These are phyloP conservation scores for Brachyopa scutellaris DNA, from an alignment of 2,888 invertebrate genomes.

Conservation along the genomic window DNA sequence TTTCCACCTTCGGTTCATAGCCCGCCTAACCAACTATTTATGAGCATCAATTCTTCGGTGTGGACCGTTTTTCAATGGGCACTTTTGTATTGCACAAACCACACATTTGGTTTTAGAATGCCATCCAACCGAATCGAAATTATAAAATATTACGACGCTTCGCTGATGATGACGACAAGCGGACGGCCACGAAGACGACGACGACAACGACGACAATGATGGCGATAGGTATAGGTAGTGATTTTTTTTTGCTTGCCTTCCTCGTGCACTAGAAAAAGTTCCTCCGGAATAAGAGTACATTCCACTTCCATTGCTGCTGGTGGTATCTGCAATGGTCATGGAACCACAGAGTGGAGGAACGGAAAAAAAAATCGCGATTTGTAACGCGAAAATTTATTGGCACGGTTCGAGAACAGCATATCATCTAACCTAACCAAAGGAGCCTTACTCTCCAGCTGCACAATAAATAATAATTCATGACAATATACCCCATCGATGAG, in stretches of 20 bases:
- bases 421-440: constrained; percentile 16
- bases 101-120: constrained; percentile 8
- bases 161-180: constrained; percentile 54
- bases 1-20: constrained; percentile 2
- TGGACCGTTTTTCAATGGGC: constrained; percentile 30
- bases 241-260: constrained; percentile 35
- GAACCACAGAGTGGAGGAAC: constrained; percentile 3
- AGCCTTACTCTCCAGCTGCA: constrained; percentile 38
- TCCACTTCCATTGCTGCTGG: constrained; percentile 18
- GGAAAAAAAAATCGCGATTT: constrained; percentile 44
- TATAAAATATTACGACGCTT: constrained; percentile 66
- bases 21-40: constrained; percentile 56
- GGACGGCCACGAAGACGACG: constrained; percentile 2
- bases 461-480: constrained; percentile 69
- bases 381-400: constrained; percentile 68
- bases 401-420: constrained; percentile 8
- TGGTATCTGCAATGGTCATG: constrained; percentile 19
- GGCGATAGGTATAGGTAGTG: constrained; percentile 43
- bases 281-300: constrained; percentile 41
- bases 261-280: constrained; percentile 28
- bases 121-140: constrained; percentile 64
- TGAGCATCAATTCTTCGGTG: constrained; percentile 53
- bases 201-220: constrained; percentile 18
- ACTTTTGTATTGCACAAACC: constrained; percentile 32
- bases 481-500: constrained; percentile 61